These are phyloP conservation scores for Argya squamiceps DNA, from an alignment of 2,797 vertebrate species.

Conservation along the genomic window DNA sequence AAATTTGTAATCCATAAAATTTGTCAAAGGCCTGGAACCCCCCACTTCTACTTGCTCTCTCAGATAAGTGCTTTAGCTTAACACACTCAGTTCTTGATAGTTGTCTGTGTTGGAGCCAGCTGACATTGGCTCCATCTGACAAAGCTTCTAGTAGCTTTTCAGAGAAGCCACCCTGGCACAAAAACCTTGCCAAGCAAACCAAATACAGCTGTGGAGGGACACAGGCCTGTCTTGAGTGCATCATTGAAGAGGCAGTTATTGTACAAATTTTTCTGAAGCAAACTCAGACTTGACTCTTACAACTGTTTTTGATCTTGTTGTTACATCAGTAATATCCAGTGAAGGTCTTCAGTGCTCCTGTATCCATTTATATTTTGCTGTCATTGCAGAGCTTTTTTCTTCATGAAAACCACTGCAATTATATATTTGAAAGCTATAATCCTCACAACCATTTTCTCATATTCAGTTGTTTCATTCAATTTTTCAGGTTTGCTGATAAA, in stretches of 20 bases:
- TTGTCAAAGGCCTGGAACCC: neutral
- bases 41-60: neutral
- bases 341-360: fast-evolving
- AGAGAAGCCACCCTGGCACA: neutral
- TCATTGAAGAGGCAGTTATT: neutral
- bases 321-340: neutral
- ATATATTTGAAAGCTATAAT: neutral
- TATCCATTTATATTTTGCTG: neutral
- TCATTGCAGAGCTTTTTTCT: neutral
- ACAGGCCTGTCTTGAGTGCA: neutral
- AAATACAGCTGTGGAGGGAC: neutral
- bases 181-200: neutral
- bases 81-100: neutral
- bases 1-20: neutral
- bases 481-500: neutral
- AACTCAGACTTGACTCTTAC: neutral
- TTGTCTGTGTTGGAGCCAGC: neutral
- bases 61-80: neutral
- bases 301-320: neutral
- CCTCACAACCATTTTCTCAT: neutral
- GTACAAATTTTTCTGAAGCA: neutral
- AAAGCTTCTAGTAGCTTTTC: neutral
- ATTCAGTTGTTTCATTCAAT: neutral
- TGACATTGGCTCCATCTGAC: fast-evolving
- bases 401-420: neutral